Evolutionary conservation across 2,888 invertebrate genomes (phyloP).

Genomic region (Drosophila prostipennis): DNA sequence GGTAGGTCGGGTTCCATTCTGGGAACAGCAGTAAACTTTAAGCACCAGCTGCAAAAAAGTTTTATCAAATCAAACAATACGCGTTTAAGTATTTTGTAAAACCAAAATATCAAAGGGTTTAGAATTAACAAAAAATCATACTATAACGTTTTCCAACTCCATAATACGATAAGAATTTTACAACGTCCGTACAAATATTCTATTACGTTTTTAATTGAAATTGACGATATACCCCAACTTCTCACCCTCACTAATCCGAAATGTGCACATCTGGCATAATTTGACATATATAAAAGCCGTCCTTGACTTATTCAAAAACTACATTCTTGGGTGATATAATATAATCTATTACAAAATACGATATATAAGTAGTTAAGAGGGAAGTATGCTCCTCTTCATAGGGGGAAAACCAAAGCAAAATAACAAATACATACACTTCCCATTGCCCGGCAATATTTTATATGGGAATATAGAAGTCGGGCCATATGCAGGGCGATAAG

Average conservation of each 20-base stretch:
- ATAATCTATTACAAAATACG: neutral
- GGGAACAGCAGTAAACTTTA: neutral
- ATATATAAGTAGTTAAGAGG: slow-evolving; percentile 4
- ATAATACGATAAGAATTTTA: neutral
- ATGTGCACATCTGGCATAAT: neutral
- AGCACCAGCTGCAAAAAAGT: neutral
- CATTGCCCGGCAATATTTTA: slow-evolving; percentile 1
- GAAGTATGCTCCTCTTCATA: neutral
- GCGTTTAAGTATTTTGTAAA: neutral
- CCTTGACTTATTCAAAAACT: slow-evolving; percentile 61
- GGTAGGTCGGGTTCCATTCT: slow-evolving; percentile 27
- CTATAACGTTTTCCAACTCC: no score
- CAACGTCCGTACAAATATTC: no score
- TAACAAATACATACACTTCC: slow-evolving; percentile 8
- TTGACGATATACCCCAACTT: neutral
- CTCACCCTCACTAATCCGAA: no score
- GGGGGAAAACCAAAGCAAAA: slow-evolving; percentile 9
- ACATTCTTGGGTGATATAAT: slow-evolving; percentile 9
- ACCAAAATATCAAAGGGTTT: neutral
- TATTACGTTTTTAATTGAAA: neutral
- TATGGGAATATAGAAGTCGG: slow-evolving; percentile 13
- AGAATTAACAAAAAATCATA: no score
- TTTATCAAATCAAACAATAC: neutral
- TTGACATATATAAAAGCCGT: slow-evolving; percentile 28
- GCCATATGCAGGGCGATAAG: slow-evolving; percentile 62